Evolutionary conservation across 2,113 vertebrate species (phyloP).

Genomic region (Anthoscopus minutus): DNA sequence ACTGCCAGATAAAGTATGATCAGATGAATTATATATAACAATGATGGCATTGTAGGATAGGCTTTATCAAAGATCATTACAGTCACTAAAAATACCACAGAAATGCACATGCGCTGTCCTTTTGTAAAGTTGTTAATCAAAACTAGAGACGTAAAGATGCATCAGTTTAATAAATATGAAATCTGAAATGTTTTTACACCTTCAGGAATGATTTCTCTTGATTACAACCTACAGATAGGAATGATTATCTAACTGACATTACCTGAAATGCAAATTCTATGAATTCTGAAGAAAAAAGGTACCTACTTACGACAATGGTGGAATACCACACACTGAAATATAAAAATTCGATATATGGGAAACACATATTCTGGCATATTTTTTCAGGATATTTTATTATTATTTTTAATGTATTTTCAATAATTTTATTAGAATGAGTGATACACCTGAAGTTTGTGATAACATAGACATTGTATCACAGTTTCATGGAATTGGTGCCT

Average conservation of each 20-base stretch:
- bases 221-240: not conserved
- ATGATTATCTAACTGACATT: not conserved
- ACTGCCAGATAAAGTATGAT: not conserved
- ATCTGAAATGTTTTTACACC: not conserved
- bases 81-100: slow-evolving; percentile 18
- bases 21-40: not conserved
- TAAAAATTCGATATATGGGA: not conserved
- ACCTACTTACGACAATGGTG: not conserved
- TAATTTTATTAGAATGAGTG: not conserved
- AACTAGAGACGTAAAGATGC: not conserved
- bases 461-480: not conserved
- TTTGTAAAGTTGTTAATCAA: not conserved
- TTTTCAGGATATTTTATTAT: not conserved
- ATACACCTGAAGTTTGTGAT: not conserved
- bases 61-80: slow-evolving; percentile 24
- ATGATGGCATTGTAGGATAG: not conserved
- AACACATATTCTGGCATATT: not conserved
- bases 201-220: not conserved
- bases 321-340: not conserved
- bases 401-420: not conserved
- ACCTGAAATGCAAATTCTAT: not conserved
- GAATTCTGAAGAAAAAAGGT: not conserved
- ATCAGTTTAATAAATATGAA: not conserved
- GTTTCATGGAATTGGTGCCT: not conserved
- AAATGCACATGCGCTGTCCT: not conserved